Conservation (phyloP, 2,113 vertebrate species). For the Pluvianellus socialis region DNA sequence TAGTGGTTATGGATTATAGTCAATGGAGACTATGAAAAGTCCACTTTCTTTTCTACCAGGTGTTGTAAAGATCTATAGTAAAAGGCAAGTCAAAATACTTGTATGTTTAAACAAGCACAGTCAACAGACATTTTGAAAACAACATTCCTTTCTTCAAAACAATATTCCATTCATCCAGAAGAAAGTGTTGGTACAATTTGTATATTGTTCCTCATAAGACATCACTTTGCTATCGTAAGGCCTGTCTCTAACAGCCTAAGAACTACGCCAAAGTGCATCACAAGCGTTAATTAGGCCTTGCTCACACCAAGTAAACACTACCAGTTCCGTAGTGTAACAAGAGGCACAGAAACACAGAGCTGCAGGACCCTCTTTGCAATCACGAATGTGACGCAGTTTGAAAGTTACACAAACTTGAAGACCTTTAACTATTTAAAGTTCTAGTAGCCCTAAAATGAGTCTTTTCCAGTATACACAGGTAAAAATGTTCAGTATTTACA, state of each 20-base stretch:
- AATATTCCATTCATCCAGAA: no score
- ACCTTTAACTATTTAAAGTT: background rate
- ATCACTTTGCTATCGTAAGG: background rate
- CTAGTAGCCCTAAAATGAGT: background rate
- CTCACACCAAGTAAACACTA: background rate
- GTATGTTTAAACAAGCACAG: no score
- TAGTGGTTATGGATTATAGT: background rate
- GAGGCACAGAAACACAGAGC: background rate
- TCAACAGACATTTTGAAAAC: no score
- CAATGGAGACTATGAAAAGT: background rate
- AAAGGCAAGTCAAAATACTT: no score
- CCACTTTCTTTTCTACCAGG: background rate
- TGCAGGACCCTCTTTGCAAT: background rate
- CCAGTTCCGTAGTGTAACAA: no score
- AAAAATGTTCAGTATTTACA: background rate
- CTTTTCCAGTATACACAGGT: background rate
- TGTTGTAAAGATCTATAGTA: no score
- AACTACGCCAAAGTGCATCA: rapidly evolving
- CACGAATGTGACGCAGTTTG: background rate
- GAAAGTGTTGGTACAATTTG: no score
- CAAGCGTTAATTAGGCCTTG: background rate
- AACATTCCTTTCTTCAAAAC: no score
- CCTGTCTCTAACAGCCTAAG: background rate
- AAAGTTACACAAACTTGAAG: background rate
- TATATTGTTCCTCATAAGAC: background rate